Evolutionary conservation across 2,888 invertebrate genomes (phyloP).

Genomic region (Stegana nigrithorax): DNA sequence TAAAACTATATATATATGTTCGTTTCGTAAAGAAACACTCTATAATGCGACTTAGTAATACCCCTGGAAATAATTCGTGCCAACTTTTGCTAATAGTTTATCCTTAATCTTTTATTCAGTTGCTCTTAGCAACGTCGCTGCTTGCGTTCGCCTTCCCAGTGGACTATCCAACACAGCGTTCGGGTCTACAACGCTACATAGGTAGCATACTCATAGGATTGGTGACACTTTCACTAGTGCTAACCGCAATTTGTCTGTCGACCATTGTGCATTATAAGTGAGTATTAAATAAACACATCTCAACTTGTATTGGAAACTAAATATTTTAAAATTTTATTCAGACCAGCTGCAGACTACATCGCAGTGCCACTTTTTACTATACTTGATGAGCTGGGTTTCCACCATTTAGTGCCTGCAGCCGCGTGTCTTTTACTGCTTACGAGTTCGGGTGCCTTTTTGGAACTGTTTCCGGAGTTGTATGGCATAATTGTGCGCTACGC

Average conservation of each 20-base stretch:
- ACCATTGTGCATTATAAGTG: slow-evolving; percentile 66
- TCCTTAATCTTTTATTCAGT: slow-evolving; percentile 43
- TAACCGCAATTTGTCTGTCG: slow-evolving; percentile 64
- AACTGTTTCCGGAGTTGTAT: slow-evolving; percentile 71
- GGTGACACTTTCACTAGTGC: slow-evolving; percentile 56
- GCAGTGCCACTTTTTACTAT: slow-evolving; percentile 69
- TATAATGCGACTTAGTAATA: no score
- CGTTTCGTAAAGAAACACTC: no score
- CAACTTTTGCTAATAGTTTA: no score
- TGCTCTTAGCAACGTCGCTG: slow-evolving; percentile 61
- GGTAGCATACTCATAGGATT: slow-evolving; percentile 50
- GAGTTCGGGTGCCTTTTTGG: slow-evolving; percentile 71
- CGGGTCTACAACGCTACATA: slow-evolving; percentile 52
- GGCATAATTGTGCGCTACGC: slow-evolving; percentile 70
- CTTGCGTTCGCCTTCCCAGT: slow-evolving; percentile 64
- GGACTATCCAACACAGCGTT: slow-evolving; percentile 56
- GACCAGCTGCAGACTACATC: slow-evolving; percentile 61
- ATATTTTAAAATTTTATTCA: slow-evolving; percentile 29
- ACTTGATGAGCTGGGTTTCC: slow-evolving; percentile 71
- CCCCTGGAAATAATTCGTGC: no score
- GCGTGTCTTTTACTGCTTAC: slow-evolving; percentile 71
- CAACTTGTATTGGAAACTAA: neutral
- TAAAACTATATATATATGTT: no score
- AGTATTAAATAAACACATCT: slow-evolving; percentile 20
- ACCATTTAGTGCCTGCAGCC: slow-evolving; percentile 71